Evolutionary conservation across 2,113 vertebrate species (phyloP), one percentile per base, ranked within the genome.

Genomic region (Picathartes gymnocephalus): DNA sequence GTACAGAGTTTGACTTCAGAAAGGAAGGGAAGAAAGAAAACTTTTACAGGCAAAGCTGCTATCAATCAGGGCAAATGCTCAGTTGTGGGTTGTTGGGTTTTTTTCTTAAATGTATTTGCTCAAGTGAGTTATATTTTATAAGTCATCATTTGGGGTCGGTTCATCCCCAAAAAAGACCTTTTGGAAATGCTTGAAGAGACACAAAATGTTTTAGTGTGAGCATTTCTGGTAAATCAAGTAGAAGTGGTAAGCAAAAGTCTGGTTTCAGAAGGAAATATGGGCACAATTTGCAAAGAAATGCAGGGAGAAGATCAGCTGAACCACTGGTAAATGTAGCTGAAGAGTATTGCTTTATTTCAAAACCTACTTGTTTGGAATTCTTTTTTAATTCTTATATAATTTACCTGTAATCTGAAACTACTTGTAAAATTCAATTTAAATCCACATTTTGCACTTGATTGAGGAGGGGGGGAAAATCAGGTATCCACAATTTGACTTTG

Each of bases 401-500:
- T 90, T 37, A 48, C 31, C 81, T 81, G 68, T 50, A 73, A 93
- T 53, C 17, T 28, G 17, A 86, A 96, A 50, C 58, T 42, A 61
- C 31, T 13, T 42, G 20, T 24, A 76, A 77, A 91, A 78, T 81
- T 64, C 15, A 73, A 13, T 81, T 93, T 77, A 83, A 92, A 70
- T 33, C 13, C 12, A 9, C 11, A n/a, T 80, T 93, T 87, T 95
- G 47, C 22, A 40, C 9, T 76, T 76, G 44, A 53, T 7, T 40
- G 25, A 25, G 8, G 21, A 4, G 5, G 1, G 2, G 0, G 18
- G 0, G 0, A 4, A 14, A 25, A 35, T 37, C 48, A 79, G 3
- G 3, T 15, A 54, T 31, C 15, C 2, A 5, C 31, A 44, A 20
- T 53, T 50, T 71, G 16, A 30, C 35, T 73, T 73, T 37, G 35